These are phyloP conservation scores for Salvelinus fontinalis DNA, from an alignment of 2,113 vertebrate genomes.

Conservation along the genomic window DNA sequence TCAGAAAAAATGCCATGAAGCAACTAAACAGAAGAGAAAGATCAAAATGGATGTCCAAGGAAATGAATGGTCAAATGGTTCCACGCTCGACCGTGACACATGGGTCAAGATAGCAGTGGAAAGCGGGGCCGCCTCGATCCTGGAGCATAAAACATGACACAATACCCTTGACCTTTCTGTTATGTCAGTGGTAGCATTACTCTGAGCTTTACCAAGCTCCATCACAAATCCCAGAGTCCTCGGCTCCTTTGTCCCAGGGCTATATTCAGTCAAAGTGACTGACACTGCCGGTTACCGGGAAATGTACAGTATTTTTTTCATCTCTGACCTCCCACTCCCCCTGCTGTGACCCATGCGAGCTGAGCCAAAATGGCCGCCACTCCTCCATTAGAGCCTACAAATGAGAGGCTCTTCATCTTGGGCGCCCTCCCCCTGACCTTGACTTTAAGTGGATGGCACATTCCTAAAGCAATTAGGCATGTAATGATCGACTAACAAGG, in stretches of 20 bases:
- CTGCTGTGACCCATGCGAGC: slow-evolving; percentile 35
- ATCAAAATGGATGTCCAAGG: slow-evolving; percentile 43
- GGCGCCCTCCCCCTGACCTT: slow-evolving; percentile 70
- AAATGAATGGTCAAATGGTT: slow-evolving; percentile 47
- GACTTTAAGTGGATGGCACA: slow-evolving; percentile 74
- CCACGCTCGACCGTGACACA: slow-evolving; percentile 52
- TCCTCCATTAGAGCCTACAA: slow-evolving; percentile 68
- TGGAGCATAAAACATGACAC: slow-evolving; percentile 60
- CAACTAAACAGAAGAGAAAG: slow-evolving; percentile 46
- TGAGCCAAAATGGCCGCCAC: slow-evolving; percentile 50
- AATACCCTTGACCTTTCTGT: slow-evolving; percentile 72
- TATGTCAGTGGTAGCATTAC: slow-evolving; percentile 39
- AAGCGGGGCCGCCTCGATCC: slow-evolving; percentile 53
- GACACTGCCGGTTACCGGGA: slow-evolving; percentile 58
- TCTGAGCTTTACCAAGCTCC: slow-evolving; percentile 28
- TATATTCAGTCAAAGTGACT: slow-evolving; percentile 60
- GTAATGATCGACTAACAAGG: slow-evolving; percentile 79
- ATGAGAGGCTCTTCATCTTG: slow-evolving; percentile 62
- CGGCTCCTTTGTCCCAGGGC: slow-evolving; percentile 33
- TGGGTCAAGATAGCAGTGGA: slow-evolving; percentile 51
- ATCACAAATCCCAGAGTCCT: slow-evolving; percentile 41
- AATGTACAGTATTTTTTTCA: slow-evolving; percentile 73
- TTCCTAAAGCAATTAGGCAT: slow-evolving; percentile 77
- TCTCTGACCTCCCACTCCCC: slow-evolving; percentile 68
- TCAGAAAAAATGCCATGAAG: slow-evolving; percentile 45